Percentiles rank a stretch among this genome's conserved stretches.
Conservation (phyloP, 2,888 invertebrate species). For the Drosophila imparisetae region DNA sequence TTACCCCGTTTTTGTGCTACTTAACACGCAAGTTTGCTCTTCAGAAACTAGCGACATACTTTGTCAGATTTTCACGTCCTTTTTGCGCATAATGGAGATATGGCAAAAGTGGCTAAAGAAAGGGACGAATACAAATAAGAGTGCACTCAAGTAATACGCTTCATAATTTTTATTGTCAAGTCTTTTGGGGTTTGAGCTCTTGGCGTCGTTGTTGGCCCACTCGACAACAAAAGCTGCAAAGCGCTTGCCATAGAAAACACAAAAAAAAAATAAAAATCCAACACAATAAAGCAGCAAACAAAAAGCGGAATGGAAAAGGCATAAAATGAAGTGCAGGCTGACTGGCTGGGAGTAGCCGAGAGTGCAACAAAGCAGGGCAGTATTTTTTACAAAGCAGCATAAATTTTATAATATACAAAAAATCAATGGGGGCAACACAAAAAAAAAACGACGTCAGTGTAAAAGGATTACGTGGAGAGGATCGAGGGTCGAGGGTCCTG, state of each 20-base stretch:
- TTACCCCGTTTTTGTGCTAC: slow-evolving; percentile 66
- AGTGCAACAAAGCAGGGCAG: slow-evolving; percentile 72
- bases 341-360: slow-evolving; percentile 30
- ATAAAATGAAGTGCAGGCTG: slow-evolving; percentile 58
- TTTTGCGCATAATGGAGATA: slow-evolving; percentile 25
- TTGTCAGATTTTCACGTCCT: slow-evolving; percentile 57
- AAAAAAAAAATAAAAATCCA: neutral
- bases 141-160: slow-evolving; percentile 83
- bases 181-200: slow-evolving; percentile 66
- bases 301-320: slow-evolving; percentile 39
- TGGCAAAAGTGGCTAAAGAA: slow-evolving; percentile 54
- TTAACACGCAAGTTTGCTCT: slow-evolving; percentile 76
- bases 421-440: slow-evolving; percentile 64
- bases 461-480: slow-evolving; percentile 56
- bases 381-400: slow-evolving; percentile 70
- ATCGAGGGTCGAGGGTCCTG: slow-evolving; percentile 39
- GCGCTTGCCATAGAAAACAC: slow-evolving; percentile 52
- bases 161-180: slow-evolving; percentile 83
- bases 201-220: slow-evolving; percentile 61
- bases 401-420: slow-evolving; percentile 79
- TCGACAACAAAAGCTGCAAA: slow-evolving; percentile 74
- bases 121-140: slow-evolving; percentile 65
- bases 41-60: slow-evolving; percentile 76
- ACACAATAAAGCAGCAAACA: slow-evolving; percentile 17
- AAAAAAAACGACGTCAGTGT: slow-evolving; percentile 29